These are phyloP conservation scores for Alviniconcha strummeri DNA, from an alignment of 2,888 invertebrate genomes.

Conservation along the genomic window DNA sequence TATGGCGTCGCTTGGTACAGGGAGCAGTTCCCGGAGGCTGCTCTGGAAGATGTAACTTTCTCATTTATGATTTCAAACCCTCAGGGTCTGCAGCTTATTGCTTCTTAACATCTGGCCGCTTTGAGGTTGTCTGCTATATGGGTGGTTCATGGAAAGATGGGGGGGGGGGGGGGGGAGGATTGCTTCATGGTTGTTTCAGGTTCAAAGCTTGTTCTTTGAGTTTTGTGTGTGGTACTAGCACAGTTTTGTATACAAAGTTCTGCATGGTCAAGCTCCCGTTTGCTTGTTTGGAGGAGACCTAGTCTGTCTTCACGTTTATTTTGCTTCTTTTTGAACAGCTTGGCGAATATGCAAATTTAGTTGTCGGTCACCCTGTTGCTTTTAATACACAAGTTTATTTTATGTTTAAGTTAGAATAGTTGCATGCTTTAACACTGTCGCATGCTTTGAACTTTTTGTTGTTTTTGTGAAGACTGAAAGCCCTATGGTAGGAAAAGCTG, in stretches of 20 bases:
- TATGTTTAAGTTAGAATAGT: too few species aligned
- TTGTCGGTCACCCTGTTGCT: too few species aligned
- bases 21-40: slow-evolving; percentile 43
- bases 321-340: background rate
- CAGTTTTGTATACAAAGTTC: background rate
- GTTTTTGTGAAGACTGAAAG: too few species aligned
- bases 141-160: background rate
- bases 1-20: slow-evolving; percentile 52
- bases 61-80: slow-evolving; percentile 21
- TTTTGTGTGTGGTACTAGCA: background rate
- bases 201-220: background rate
- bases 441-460: too few species aligned
- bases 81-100: background rate
- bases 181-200: background rate
- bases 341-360: too few species aligned
- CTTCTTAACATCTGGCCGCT: background rate
- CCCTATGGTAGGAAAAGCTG: too few species aligned
- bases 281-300: background rate
- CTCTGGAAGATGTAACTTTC: slow-evolving; percentile 45
- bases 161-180: background rate
- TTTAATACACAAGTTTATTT: too few species aligned
- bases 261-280: background rate
- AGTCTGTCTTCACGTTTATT: background rate
- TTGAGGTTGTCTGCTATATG: background rate
- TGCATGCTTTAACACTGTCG: too few species aligned